Base-by-base conservation (phyloP, 2,888 invertebrate genomes). In the Melinopterus prodromus region DNA sequence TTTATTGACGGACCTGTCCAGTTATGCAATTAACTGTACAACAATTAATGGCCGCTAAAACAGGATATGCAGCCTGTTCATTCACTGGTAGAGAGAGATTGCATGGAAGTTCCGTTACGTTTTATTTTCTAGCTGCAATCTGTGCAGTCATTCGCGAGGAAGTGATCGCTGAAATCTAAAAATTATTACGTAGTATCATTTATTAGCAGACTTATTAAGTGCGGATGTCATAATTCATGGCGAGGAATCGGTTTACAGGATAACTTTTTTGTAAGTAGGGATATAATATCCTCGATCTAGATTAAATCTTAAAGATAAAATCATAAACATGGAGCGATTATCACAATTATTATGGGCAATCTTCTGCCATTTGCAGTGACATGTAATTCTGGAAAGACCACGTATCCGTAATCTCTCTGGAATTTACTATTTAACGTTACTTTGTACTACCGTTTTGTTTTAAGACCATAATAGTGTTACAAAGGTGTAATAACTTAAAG, bases 1-100 rank as follows among this genome's bases (percentile, higher is more conserved):
- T 53, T 53, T 53, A 53, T 53, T 53, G 53, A 53, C 53, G 53
- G 53, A 53, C 53, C 53, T 53, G 53, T 53, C 53, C 53, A 53
- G 53, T 53, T 53, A 53, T 53, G 53, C 53, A 53, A 53, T 53
- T 53, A 53, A 53, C 53, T 53, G 53, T 53, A 53, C 53, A 53
- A 53, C 53, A 53, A 53, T 53, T 53, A 53, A 53, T 53, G 53
- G 53, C 53, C 53, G 7, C 53, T 53, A 53, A 53, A 53, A 53
- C 53, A 53, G 53, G 53, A 53, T 53, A 53, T 53, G 53, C 53
- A 53, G 53, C 53, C 53, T 7, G 53, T 53, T 53, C 53, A 53
- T 53, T 53, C 53, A 53, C 53, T 53, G 53, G 53, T 53, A 12
- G 9, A 53, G 9, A 53, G 53, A 53, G 7, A 53, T 12, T 53